Conservation (phyloP, 2,888 invertebrate species). For the Scelioninae gen. 2 region DNA sequence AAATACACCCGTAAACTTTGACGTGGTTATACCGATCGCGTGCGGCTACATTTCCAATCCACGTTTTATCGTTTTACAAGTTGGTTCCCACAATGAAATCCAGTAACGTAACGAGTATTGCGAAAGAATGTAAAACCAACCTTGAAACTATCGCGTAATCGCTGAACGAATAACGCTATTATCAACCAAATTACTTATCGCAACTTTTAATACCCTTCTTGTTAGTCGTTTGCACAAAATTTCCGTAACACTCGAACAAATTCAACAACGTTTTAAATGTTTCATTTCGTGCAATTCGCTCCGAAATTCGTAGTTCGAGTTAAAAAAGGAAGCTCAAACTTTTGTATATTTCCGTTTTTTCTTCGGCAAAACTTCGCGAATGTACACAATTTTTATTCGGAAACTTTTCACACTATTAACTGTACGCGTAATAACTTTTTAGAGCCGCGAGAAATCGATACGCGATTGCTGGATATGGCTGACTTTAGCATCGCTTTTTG, state of each 20-base stretch:
- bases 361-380: too few species aligned
- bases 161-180: not conserved
- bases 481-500: not conserved
- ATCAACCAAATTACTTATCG: not conserved
- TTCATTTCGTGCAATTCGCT: too few species aligned
- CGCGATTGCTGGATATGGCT: not conserved
- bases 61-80: slow-evolving; percentile 60
- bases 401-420: too few species aligned
- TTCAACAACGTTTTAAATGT: too few species aligned
- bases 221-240: too few species aligned
- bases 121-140: slow-evolving; percentile 26
- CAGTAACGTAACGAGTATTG: slow-evolving; percentile 42
- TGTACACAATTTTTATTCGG: too few species aligned
- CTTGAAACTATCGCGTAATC: slow-evolving; percentile 3
- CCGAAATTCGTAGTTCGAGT: too few species aligned
- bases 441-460: not conserved
- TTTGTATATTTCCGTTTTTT: too few species aligned
- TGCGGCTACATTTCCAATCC: slow-evolving; percentile 40
- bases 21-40: slow-evolving; percentile 62
- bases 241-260: too few species aligned
- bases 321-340: too few species aligned
- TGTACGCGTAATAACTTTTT: too few species aligned
- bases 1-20: slow-evolving; percentile 62
- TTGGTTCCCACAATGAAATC: slow-evolving; percentile 39
- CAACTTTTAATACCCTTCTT: too few species aligned